phyloP scores from a whole-genome alignment of 1,140 invertebrate species.

The Eriocheir sinensis region DNA sequence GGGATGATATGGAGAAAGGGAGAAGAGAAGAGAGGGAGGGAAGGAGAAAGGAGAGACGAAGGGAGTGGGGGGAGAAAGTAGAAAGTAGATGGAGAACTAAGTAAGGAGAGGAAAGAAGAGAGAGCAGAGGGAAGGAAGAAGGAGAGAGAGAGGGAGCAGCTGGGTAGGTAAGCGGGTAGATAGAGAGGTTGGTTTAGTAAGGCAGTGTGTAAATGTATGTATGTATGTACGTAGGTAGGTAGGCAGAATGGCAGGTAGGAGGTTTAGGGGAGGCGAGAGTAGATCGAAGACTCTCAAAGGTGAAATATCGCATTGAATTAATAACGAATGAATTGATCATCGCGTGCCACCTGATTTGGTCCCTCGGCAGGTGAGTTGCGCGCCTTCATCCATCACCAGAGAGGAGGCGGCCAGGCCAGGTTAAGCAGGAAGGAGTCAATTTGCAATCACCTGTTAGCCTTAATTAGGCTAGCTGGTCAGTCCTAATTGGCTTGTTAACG shows the following conservation, averaged over 20 bases:
- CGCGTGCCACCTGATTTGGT: neutral
- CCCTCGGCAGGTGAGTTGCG: neutral
- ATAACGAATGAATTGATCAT: neutral
- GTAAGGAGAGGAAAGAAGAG: too few relatives aligned
- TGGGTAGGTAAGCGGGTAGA: too few relatives aligned
- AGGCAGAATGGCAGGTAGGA: too few relatives aligned
- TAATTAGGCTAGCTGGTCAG: slow-evolving; percentile 24
- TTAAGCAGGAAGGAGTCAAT: slow-evolving; percentile 24
- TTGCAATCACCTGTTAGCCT: neutral
- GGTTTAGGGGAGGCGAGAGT: too few relatives aligned
- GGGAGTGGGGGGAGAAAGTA: neutral
- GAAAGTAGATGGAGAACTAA: slow-evolving; percentile 8
- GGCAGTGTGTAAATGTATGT: too few relatives aligned
- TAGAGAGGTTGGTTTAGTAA: too few relatives aligned
- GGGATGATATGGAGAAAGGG: neutral
- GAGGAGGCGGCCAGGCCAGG: neutral
- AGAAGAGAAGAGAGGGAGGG: neutral
- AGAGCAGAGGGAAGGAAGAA: neutral
- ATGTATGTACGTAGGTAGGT: too few relatives aligned
- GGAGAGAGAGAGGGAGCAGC: slow-evolving; percentile 29
- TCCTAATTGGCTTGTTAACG: neutral
- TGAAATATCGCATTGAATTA: neutral
- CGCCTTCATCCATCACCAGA: neutral
- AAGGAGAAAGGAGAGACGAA: neutral
- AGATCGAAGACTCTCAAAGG: too few relatives aligned